phyloP scores from a whole-genome alignment of 2,888 invertebrate species.

The Dioctria rufipes region DNA sequence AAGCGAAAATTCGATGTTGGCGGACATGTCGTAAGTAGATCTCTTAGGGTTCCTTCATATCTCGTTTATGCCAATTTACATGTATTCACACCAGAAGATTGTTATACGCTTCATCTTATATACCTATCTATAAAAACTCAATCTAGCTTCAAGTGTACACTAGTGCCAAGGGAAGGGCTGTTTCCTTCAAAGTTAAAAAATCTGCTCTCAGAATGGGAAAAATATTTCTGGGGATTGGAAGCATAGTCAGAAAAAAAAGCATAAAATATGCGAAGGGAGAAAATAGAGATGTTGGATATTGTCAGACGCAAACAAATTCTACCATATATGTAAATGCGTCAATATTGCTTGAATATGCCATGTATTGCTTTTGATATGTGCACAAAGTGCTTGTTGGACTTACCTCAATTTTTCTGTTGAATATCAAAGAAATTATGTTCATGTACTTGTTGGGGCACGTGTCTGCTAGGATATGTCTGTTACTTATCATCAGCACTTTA shows the following conservation, averaged over 20 bases:
- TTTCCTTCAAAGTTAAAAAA: not conserved
- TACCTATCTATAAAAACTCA: slow-evolving; percentile 52
- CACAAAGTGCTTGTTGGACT: not conserved
- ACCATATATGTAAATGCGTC: slow-evolving; percentile 16
- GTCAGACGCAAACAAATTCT: slow-evolving; percentile 35
- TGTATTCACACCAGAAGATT: slow-evolving; percentile 55
- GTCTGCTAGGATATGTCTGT: not conserved
- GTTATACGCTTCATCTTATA: slow-evolving; percentile 39
- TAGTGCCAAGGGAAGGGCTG: not conserved
- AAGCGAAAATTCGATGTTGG: slow-evolving; percentile 44
- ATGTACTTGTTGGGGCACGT: not conserved
- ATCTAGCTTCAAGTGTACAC: slow-evolving; percentile 30
- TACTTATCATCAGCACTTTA: too few species aligned
- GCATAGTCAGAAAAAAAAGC: slow-evolving; percentile 10
- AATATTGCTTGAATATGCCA: slow-evolving; percentile 19
- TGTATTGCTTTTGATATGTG: not conserved
- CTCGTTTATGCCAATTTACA: slow-evolving; percentile 56
- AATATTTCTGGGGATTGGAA: not conserved
- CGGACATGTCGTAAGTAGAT: slow-evolving; percentile 20
- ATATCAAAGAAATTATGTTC: not conserved
- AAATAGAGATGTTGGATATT: slow-evolving; percentile 46
- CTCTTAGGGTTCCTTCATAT: slow-evolving; percentile 38
- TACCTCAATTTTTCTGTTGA: not conserved
- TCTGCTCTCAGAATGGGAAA: not conserved
- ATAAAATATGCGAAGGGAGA: slow-evolving; percentile 35